phyloP scores from a whole-genome alignment of 2,113 vertebrate species.

The Jaculus jaculus region DNA sequence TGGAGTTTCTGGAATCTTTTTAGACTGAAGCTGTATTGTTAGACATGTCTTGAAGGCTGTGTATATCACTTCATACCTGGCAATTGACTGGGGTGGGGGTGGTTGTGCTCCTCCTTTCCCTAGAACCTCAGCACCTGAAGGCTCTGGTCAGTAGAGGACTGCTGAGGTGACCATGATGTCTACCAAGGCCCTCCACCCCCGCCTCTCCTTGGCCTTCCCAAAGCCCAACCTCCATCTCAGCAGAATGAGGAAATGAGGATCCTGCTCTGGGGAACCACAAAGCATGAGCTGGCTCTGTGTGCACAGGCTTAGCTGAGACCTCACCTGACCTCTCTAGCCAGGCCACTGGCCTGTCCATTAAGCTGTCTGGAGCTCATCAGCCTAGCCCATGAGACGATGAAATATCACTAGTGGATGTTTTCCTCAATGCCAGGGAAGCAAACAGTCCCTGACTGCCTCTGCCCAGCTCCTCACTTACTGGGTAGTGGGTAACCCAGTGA shows the following conservation, averaged over 20 bases:
- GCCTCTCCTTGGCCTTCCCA: no score
- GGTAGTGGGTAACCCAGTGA: no score
- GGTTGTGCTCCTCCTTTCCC: no score
- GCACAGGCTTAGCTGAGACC: no score
- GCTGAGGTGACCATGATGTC: neutral
- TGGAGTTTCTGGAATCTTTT: neutral
- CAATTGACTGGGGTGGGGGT: neutral
- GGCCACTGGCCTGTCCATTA: neutral
- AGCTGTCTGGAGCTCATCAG: neutral
- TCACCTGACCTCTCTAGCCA: neutral
- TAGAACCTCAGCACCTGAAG: neutral
- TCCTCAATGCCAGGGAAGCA: neutral
- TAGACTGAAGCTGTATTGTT: no score
- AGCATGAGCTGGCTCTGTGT: neutral
- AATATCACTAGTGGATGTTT: no score
- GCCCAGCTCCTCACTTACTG: neutral
- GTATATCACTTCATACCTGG: neutral
- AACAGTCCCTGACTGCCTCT: fast-evolving
- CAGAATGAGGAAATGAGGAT: neutral
- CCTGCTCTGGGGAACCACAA: neutral
- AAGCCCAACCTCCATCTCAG: neutral
- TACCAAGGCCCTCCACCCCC: no score
- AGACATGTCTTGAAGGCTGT: neutral
- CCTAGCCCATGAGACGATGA: no score
- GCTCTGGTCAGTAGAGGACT: neutral